Evolutionary conservation across 2,113 vertebrate genomes (phyloP).

Genomic region (Petaurus breviceps): DNA sequence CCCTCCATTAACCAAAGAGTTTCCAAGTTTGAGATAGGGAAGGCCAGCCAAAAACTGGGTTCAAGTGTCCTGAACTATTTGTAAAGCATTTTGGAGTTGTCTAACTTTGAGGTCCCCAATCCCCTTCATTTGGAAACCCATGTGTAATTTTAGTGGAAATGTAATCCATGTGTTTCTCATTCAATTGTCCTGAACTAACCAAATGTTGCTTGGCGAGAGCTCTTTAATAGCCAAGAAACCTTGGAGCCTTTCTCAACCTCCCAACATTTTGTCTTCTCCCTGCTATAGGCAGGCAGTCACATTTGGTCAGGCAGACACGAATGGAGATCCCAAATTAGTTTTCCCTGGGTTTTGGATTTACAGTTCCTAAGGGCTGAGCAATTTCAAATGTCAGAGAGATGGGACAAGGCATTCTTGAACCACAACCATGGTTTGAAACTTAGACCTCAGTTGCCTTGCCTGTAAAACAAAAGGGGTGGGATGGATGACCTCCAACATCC

Average conservation of each 20-base stretch:
- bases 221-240: conserved; percentile 31
- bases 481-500: background rate
- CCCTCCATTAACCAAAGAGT: conserved; percentile 9
- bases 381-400: background rate
- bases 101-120: conserved; percentile 29
- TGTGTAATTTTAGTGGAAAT: conserved; percentile 47
- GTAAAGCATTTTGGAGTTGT: conserved; percentile 50
- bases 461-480: background rate
- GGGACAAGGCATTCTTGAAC: background rate
- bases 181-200: conserved; percentile 36
- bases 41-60: conserved; percentile 16
- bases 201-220: conserved; percentile 47
- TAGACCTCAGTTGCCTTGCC: background rate
- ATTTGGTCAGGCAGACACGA: background rate
- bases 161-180: conserved; percentile 59
- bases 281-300: conserved; percentile 3
- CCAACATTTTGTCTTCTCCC: conserved; percentile 5
- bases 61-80: conserved; percentile 45
- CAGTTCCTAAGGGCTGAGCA: background rate
- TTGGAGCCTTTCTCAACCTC: conserved; percentile 20
- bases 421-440: background rate
- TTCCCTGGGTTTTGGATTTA: conserved; percentile 30
- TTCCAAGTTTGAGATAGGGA: background rate
- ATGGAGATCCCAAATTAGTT: conserved; percentile 17
- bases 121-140: conserved; percentile 54